Percentiles rank a stretch among this genome's conserved stretches.
phyloP scores from a whole-genome alignment of 1,140 invertebrate genomes.

The Lutraria rhynchaena region DNA sequence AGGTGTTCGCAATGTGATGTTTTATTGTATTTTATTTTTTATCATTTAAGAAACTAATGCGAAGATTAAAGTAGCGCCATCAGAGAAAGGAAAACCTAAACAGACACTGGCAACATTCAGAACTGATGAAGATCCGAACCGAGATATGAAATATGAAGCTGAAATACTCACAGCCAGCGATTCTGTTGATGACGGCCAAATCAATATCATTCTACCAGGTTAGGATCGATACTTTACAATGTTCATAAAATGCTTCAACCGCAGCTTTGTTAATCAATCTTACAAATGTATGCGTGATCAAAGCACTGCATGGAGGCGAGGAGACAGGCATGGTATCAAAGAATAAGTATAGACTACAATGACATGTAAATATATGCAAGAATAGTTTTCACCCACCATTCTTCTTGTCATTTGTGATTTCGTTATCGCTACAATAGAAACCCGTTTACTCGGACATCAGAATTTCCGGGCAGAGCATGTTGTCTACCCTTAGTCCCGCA shows the following conservation, averaged over 20 bases:
- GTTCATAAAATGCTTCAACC: background rate
- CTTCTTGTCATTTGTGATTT: background rate
- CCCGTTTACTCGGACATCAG: too few relatives aligned
- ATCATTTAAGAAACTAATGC: too few relatives aligned
- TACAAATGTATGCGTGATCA: background rate
- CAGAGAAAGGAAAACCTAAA: constrained; percentile 8
- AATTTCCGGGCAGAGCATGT: too few relatives aligned
- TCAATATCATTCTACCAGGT: background rate
- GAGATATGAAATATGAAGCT: background rate
- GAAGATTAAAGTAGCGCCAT: too few relatives aligned
- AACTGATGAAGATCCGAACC: constrained; percentile 1
- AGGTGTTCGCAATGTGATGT: too few relatives aligned
- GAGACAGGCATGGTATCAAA: background rate
- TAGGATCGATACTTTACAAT: background rate
- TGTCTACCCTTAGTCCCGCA: too few relatives aligned
- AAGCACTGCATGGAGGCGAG: background rate
- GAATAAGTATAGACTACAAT: background rate
- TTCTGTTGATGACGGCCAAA: background rate
- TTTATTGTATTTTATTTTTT: too few relatives aligned
- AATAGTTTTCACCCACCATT: background rate
- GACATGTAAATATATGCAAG: background rate
- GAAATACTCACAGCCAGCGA: background rate
- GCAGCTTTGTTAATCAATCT: background rate
- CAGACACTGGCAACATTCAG: constrained; percentile 1
- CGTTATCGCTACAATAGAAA: too few relatives aligned